A percentile compares a stretch with the other conserved stretches of the same genome.
phyloP scores from a whole-genome alignment of 2,888 invertebrate species.

The Drosophila vallismaia region DNA sequence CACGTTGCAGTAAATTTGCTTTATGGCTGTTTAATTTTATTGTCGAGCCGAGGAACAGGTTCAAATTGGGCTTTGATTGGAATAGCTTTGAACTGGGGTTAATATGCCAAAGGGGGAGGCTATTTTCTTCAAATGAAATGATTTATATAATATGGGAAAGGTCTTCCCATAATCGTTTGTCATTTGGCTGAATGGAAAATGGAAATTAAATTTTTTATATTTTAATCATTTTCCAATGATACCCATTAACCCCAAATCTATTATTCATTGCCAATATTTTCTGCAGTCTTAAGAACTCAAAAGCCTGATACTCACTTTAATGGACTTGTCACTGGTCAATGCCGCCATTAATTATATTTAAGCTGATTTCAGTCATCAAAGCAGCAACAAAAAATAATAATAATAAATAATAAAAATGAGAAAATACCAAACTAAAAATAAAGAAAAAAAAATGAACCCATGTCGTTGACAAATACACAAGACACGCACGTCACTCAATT shows the following conservation, averaged over 20 bases:
- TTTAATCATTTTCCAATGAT: not conserved
- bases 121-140: slow-evolving; percentile 1
- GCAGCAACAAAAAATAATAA: slow-evolving; percentile 17
- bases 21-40: slow-evolving; percentile 52
- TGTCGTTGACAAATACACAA: slow-evolving; percentile 62
- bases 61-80: slow-evolving; percentile 47
- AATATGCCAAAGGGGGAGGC: slow-evolving; percentile 24
- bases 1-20: slow-evolving; percentile 67
- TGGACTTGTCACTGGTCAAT: slow-evolving; percentile 81
- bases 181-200: not conserved
- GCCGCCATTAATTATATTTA: slow-evolving; percentile 81
- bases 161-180: not conserved
- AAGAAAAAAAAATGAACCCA: slow-evolving; percentile 42
- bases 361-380: slow-evolving; percentile 68
- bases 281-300: not conserved
- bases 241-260: slow-evolving; percentile 1
- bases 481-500: slow-evolving; percentile 55
- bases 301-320: slow-evolving; percentile 62
- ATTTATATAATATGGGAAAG: slow-evolving; percentile 2
- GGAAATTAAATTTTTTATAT: slow-evolving; percentile 2
- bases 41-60: slow-evolving; percentile 52
- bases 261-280: slow-evolving; percentile 5
- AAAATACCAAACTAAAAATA: slow-evolving; percentile 6
- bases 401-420: slow-evolving; percentile 23
- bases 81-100: slow-evolving; percentile 28